Conservation (phyloP, 2,797 vertebrate genomes). For the Myripristis jacobus region DNA sequence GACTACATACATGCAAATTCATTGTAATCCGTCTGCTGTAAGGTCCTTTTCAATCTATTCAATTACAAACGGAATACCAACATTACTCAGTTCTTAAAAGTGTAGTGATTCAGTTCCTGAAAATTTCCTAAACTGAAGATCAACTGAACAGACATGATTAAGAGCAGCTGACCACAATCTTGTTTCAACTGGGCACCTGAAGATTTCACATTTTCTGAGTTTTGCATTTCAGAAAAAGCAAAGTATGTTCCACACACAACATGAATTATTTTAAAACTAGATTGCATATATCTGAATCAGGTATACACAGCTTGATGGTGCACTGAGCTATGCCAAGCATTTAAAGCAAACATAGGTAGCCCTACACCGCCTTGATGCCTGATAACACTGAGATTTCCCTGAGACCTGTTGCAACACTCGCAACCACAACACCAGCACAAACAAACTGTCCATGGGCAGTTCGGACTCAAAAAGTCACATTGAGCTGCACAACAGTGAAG, state of each 20-base stretch:
- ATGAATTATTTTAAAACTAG: not conserved
- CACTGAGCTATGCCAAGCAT: constrained; percentile 11
- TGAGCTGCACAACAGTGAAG: not conserved
- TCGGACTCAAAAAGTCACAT: not conserved
- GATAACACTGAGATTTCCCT: constrained; percentile 55
- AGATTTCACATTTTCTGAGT: not conserved
- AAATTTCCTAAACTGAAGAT: not conserved
- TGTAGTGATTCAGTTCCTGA: not conserved
- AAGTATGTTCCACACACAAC: not conserved
- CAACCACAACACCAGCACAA: constrained; percentile 11
- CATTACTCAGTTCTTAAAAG: not conserved
- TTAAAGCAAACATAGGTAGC: constrained; percentile 48
- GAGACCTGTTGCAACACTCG: constrained; percentile 50
- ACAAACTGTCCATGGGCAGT: not conserved
- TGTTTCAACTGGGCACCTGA: not conserved
- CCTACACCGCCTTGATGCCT: constrained; percentile 5
- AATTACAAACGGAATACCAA: not conserved
- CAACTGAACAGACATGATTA: not conserved
- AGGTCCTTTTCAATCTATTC: constrained; percentile 9
- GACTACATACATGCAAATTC: not conserved
- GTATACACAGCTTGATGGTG: constrained; percentile 23
- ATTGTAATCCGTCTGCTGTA: not conserved
- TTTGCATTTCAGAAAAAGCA: not conserved
- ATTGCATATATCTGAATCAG: constrained; percentile 57
- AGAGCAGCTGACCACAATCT: not conserved